phyloP scores from a whole-genome alignment of 2,888 invertebrate genomes.

The Lithophane socia region DNA sequence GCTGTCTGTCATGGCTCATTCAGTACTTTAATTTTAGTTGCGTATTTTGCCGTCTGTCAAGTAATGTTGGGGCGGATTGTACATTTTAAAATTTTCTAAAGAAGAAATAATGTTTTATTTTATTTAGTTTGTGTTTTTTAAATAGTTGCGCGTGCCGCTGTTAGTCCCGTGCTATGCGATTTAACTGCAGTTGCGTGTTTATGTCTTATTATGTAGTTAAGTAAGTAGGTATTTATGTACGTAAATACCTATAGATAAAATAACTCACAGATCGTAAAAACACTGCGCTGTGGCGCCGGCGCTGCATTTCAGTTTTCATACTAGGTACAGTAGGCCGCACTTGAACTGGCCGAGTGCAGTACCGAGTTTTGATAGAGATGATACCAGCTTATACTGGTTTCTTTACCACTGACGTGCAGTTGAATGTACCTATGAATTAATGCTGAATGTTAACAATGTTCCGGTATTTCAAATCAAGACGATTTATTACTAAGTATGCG shows the following conservation, averaged over 20 bases:
- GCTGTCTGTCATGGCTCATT: neutral
- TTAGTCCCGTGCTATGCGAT: neutral
- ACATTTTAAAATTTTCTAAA: neutral
- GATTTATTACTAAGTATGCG: too few relatives aligned
- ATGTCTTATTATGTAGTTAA: conserved; percentile 6
- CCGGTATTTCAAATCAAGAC: too few relatives aligned
- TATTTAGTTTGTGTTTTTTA: neutral
- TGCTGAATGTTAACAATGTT: too few relatives aligned
- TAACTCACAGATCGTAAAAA: conserved; percentile 22
- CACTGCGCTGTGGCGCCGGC: neutral
- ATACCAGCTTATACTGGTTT: too few relatives aligned
- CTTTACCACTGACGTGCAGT: too few relatives aligned
- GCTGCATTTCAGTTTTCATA: neutral
- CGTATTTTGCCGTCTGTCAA: conserved; percentile 1
- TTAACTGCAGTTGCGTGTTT: conserved; percentile 26
- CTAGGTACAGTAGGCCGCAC: too few relatives aligned
- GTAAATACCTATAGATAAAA: neutral
- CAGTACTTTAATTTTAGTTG: conserved; percentile 10
- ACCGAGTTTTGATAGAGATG: too few relatives aligned
- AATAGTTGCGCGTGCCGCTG: conserved; percentile 12
- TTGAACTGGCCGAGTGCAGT: too few relatives aligned
- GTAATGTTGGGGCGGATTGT: neutral
- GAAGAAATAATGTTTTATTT: conserved; percentile 7
- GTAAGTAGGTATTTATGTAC: conserved; percentile 12
- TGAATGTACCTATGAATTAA: too few relatives aligned